Evolutionary conservation across 2,797 vertebrate species (phyloP), one percentile per base, ranked within the genome.

Genomic region (Kryptopterus vitreolus): DNA sequence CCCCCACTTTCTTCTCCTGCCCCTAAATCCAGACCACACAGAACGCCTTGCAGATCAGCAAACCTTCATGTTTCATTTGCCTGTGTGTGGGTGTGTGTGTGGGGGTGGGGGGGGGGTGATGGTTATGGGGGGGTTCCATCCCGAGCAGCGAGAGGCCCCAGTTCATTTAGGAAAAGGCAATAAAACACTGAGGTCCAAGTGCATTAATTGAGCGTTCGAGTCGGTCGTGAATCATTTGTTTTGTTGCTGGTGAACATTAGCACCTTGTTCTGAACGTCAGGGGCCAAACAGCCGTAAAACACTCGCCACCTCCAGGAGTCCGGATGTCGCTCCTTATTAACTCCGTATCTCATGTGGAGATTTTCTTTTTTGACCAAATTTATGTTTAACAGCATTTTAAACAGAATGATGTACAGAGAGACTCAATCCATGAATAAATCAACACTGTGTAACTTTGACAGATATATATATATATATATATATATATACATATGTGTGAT

Each of bases 201-300:
- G 84, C 86, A 92, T 92, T 89, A 92, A 92, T 92, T 89, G 88
- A 88, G 84, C 88, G 82, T 90, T 92, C 87, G 50, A 79, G 81
- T 82, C 81, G 65, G 81, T 82, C 81, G 68, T 87, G 82, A 81
- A 35, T 87, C 78, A 86, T 86, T 86, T 77, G 57, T 86, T 90
- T 84, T 81, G 83, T 63, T 57, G 58, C 24, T 65, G 82, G 57
- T 79, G 59, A 81, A 84, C 68, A 81, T 86, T 79, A 86, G 79
- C 87, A 85, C 82, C 79, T 86, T 84, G 81, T 85, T 85, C 72
- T 79, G 33, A 79, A 66, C 52, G 55, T 75, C 4, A 43, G 38
- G 63, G 78, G 77, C 72, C 69, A 24, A 58, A 77, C 26, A 33
- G 43, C 53, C 65, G 31, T 65, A 50, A 43, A 22, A 35, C 80